These are phyloP conservation scores for Epinotia nisella DNA, from an alignment of 2,888 invertebrate species.

Conservation along the genomic window DNA sequence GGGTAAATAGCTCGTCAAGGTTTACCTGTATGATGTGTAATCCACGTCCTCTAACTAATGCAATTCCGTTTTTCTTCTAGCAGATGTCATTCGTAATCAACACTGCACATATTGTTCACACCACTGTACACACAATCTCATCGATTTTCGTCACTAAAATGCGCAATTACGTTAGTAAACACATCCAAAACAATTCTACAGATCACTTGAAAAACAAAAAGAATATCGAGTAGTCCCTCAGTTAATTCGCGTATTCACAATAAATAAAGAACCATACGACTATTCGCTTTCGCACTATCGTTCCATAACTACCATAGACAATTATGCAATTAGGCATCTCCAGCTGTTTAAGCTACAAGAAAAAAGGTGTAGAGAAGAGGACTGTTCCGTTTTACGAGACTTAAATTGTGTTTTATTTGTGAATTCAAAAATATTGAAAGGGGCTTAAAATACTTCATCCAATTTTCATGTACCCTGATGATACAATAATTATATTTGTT, in stretches of 20 bases:
- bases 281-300: conserved; percentile 39
- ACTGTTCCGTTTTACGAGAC: not conserved
- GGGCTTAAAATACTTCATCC: not conserved
- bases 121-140: conserved; percentile 66
- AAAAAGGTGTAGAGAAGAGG: not conserved
- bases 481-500: too few species aligned
- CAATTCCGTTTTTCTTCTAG: conserved; percentile 74
- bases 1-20: conserved; percentile 43
- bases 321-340: conserved; percentile 17
- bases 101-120: conserved; percentile 77
- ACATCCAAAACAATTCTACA: conserved; percentile 54
- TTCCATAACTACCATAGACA: conserved; percentile 43
- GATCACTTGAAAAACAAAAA: conserved; percentile 57
- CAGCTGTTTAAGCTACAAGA: conserved; percentile 27
- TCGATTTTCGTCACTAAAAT: conserved; percentile 64
- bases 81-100: conserved; percentile 82
- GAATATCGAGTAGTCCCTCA: conserved; percentile 59
- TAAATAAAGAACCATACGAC: conserved; percentile 43
- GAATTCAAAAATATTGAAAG: not conserved
- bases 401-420: not conserved
- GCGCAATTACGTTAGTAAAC: conserved; percentile 56
- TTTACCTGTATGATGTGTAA: conserved; percentile 60
- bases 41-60: conserved; percentile 60
- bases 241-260: conserved; percentile 58
- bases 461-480: not conserved